A percentile compares a stretch with the other conserved stretches of the same genome.
Conservation (phyloP, 2,113 vertebrate species). For the Toxotes jaculatrix region DNA sequence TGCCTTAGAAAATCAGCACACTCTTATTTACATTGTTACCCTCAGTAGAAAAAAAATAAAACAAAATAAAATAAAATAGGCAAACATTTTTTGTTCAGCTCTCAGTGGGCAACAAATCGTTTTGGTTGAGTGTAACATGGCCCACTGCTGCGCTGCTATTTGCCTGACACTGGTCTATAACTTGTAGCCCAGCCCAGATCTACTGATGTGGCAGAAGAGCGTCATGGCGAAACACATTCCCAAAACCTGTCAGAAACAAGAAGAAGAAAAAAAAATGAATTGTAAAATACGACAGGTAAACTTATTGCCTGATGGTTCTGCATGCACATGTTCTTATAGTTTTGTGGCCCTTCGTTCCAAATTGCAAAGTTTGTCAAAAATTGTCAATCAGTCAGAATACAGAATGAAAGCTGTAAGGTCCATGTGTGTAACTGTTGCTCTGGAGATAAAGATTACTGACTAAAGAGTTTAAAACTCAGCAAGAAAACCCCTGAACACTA, state of each 20-base stretch:
- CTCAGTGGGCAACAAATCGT: background rate
- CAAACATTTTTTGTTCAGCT: background rate
- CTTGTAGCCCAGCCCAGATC: constrained; percentile 84
- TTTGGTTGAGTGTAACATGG: background rate
- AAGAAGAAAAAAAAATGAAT: background rate
- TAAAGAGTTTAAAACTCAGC: background rate
- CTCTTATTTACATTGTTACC: background rate
- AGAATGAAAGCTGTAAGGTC: background rate
- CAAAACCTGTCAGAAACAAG: constrained; percentile 77
- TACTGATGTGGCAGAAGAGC: constrained; percentile 86
- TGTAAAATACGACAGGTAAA: background rate
- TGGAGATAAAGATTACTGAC: background rate
- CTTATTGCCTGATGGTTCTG: background rate
- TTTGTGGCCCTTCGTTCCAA: background rate
- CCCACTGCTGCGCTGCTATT: background rate
- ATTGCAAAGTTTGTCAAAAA: background rate
- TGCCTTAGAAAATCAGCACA: background rate
- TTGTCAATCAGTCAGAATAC: background rate
- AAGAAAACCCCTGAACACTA: too few species aligned
- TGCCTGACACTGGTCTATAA: constrained; percentile 48
- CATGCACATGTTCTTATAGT: background rate
- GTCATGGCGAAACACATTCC: constrained; percentile 88
- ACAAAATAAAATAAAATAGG: background rate
- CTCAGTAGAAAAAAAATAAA: background rate
- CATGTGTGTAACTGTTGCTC: background rate